A percentile compares a stretch with the other conserved stretches of the same genome.
phyloP scores from a whole-genome alignment of 2,888 invertebrate genomes.

The Thera britannica region DNA sequence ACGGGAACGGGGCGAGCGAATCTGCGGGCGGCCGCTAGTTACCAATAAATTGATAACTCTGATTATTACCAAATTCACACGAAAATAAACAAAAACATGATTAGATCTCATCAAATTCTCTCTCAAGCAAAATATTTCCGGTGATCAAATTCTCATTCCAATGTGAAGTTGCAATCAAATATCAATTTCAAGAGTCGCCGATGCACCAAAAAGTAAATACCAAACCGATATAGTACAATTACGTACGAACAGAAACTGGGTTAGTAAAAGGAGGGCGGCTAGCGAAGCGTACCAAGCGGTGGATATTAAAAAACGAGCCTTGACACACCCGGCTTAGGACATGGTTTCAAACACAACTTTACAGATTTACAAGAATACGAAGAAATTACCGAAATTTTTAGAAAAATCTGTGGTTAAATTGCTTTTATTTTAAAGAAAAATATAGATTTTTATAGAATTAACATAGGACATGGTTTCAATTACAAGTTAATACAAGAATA shows the following conservation, averaged over 20 bases:
- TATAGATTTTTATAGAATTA: background rate
- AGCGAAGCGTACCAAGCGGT: constrained; percentile 27
- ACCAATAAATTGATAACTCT: too few relatives aligned
- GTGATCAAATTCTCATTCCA: background rate
- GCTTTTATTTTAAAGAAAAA: too few relatives aligned
- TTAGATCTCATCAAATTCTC: too few relatives aligned
- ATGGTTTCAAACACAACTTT: constrained; percentile 8
- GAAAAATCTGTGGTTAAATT: background rate
- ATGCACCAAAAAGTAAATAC: constrained; percentile 7
- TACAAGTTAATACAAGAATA: too few relatives aligned
- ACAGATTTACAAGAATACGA: background rate
- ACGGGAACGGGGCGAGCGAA: too few relatives aligned
- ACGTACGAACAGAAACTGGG: constrained; percentile 27
- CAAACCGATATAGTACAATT: constrained; percentile 20
- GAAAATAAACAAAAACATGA: too few relatives aligned
- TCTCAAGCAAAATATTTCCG: too few relatives aligned
- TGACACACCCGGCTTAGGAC: constrained; percentile 26
- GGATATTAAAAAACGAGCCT: constrained; percentile 26
- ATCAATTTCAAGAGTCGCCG: background rate
- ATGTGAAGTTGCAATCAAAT: background rate
- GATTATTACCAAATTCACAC: too few relatives aligned
- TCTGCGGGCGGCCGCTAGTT: too few relatives aligned
- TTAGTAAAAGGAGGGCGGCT: constrained; percentile 34
- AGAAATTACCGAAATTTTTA: background rate
- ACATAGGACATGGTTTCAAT: too few relatives aligned